Base-by-base conservation (phyloP, 2,888 invertebrate species). In the Drosophila greeni region DNA sequence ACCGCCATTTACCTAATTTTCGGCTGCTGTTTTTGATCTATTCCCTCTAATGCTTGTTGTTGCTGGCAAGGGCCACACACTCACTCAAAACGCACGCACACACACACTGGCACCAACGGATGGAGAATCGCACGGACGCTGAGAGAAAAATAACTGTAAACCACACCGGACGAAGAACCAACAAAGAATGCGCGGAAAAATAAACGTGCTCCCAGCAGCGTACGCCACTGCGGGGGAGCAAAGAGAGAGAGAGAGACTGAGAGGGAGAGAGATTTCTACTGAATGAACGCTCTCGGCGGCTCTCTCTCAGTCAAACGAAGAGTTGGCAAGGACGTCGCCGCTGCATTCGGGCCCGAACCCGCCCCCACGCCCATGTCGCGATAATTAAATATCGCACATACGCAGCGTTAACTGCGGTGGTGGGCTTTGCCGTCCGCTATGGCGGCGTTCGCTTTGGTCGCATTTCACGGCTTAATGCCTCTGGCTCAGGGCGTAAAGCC, bases 151-250 rank as follows among this genome's bases (percentile, higher is more conserved):
- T 45, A 42, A 56, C 37, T 67, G 67, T 65, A 75, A 81, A 82
- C 83, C 82, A 76, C 75, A 61, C 80, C 71, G 80, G 60, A 71
- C 72, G 76, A 84, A 72, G 61, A 76, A 82, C 82, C 78, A 80
- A 84, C 76, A 76, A 79, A 74, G 82, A 84, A 82, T 85, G 84
- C 82, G 68, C 75, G 52, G 42, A 65, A 60, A 67, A 58, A 34
- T 51, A 52, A 42, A 82, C 73, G 81, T 77, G 80, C 82, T 71
- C 43, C 45, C 55, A 60, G 39, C 62, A 52, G 51, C 68, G 66
- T 76, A 14, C 23, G 6, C 51, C 23, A 18, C 24, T 18, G 20
- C 7, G 51, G 36, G 45, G 51, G 23, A 26, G 60, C 18, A 40
- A 14, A 29, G 43, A 31, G 40, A 12, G 40, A 12, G 18, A 45